A percentile compares a stretch with the other conserved stretches of the same genome.
Evolutionary conservation across 1,140 invertebrate genomes (phyloP).

Genomic region (Papilio machaon): DNA sequence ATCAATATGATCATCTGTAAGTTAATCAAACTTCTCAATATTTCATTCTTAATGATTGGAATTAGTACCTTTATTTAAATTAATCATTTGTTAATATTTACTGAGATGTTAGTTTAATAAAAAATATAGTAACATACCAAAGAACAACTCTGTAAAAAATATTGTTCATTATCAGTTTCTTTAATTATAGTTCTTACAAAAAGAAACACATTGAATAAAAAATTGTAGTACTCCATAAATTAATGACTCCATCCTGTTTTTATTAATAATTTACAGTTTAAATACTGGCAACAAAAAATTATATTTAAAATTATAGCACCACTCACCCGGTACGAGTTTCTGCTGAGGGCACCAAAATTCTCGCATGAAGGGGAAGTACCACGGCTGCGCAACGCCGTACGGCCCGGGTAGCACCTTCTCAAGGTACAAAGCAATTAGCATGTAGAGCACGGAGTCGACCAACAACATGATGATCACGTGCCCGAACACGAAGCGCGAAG

Average conservation of each 20-base stretch:
- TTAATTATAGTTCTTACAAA: background rate
- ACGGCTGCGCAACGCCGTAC: slow-evolving; percentile 87
- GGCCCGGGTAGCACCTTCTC: slow-evolving; percentile 88
- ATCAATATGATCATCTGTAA: slow-evolving; percentile 47
- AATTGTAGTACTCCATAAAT: background rate
- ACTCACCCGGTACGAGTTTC: slow-evolving; percentile 45
- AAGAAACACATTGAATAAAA: background rate
- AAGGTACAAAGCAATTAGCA: slow-evolving; percentile 87
- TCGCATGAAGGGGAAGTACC: slow-evolving; percentile 88
- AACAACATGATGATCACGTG: slow-evolving; percentile 86
- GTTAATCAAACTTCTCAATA: background rate
- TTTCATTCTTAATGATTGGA: background rate
- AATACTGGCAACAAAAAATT: background rate
- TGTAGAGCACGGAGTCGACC: slow-evolving; percentile 84
- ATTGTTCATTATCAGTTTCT: background rate
- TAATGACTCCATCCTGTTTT: background rate
- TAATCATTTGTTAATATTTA: background rate
- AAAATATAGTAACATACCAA: slow-evolving; percentile 1
- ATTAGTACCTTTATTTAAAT: background rate
- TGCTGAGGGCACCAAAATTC: slow-evolving; percentile 75
- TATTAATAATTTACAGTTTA: background rate
- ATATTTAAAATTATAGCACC: slow-evolving; percentile 22
- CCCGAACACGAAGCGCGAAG: slow-evolving; percentile 85
- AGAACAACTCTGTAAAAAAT: background rate
- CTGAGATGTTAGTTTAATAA: background rate